Evolutionary conservation across 1,140 invertebrate genomes (phyloP).

Genomic region (Penaeus chinensis): DNA sequence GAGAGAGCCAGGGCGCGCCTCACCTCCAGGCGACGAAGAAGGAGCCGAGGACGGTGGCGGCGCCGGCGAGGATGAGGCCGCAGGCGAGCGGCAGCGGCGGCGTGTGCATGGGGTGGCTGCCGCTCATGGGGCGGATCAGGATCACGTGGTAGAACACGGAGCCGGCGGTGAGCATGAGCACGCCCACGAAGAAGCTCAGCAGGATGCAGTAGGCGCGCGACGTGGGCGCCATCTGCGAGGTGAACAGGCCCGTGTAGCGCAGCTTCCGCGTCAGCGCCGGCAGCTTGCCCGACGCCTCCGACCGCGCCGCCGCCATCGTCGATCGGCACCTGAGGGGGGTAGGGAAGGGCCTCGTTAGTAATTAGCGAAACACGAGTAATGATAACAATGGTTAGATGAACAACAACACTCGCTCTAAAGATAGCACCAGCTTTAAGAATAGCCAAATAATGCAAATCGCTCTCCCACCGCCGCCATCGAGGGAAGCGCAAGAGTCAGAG

Average conservation of each 20-base stretch:
- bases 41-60: slow-evolving; percentile 28
- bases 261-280: background rate
- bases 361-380: no score
- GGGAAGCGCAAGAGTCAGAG: no score
- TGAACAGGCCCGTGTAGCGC: slow-evolving; percentile 47
- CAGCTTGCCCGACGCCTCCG: background rate
- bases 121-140: slow-evolving; percentile 50
- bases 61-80: slow-evolving; percentile 20
- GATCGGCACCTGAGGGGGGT: background rate
- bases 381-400: no score
- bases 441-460: no score
- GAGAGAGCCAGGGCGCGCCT: background rate
- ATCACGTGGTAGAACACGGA: slow-evolving; percentile 56
- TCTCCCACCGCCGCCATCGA: no score
- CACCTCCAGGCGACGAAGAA: slow-evolving; percentile 48
- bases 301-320: background rate
- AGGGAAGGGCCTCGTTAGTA: background rate
- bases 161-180: slow-evolving; percentile 43
- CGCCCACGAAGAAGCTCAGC: slow-evolving; percentile 40
- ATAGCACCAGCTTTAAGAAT: no score
- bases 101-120: slow-evolving; percentile 49
- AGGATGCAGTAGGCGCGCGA: slow-evolving; percentile 54
- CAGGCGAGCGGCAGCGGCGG: slow-evolving; percentile 45
- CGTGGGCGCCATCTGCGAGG: slow-evolving; percentile 44
- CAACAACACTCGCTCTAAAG: no score